Percentiles rank a stretch among this genome's conserved stretches.
Evolutionary conservation across 2,797 vertebrate genomes (phyloP).

Genomic region (Psittacula echo): DNA sequence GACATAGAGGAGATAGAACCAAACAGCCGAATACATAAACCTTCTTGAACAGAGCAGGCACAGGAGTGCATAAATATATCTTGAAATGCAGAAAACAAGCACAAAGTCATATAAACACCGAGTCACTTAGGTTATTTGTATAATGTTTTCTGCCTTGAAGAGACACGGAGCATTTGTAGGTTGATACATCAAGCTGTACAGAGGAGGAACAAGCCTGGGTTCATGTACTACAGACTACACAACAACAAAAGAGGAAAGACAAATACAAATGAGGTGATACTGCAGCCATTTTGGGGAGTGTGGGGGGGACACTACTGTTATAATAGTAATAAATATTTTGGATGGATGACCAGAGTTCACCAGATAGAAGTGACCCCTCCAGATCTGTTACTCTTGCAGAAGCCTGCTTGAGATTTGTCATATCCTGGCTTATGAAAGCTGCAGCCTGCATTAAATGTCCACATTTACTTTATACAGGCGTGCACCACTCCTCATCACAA

Average conservation of each 20-base stretch:
- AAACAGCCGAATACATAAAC: conserved; percentile 20
- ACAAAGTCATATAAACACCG: conserved; percentile 10
- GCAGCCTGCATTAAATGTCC: background rate
- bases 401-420: background rate
- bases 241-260: background rate
- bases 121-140: conserved; percentile 47
- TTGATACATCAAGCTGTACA: background rate
- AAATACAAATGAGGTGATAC: background rate
- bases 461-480: background rate
- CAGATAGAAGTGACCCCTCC: background rate
- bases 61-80: conserved; percentile 2
- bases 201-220: background rate
- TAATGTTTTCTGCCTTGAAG: conserved; percentile 48
- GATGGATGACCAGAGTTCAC: background rate
- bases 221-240: background rate
- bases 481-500: conserved; percentile 5
- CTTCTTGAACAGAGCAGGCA: conserved; percentile 7
- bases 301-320: background rate
- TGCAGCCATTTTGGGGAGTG: background rate
- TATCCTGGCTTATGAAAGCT: background rate
- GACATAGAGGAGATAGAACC: background rate
- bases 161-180: background rate
- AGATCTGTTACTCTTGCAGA: background rate
- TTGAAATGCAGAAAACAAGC: conserved; percentile 33
- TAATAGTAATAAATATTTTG: background rate